Base-by-base conservation (phyloP, 2,797 vertebrate species). In the Pteropus rufus region DNA sequence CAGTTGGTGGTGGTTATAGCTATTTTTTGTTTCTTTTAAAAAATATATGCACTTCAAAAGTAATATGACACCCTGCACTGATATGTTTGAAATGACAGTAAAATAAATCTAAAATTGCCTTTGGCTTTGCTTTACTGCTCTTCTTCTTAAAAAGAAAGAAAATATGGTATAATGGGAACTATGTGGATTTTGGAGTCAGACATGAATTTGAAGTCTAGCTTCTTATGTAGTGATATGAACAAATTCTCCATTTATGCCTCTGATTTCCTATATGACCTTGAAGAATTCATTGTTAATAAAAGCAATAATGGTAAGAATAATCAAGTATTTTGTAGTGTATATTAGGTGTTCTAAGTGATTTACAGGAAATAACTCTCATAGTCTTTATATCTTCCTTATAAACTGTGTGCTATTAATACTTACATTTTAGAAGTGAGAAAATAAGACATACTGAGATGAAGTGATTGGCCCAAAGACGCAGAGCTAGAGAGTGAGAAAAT, bases 31-130 rank as follows among this genome's bases (percentile, higher is more conserved):
- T 87, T 91, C 82, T 77, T 97, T 96, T 96, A 9, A 60, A 89
- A 95, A 79, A 79, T 29, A 93, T 91, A 85, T 95, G 75, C n/a
- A 91, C 96, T 91, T 95, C 89, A 95, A 93, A 97, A 95, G 56
- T 65, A 79, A 80, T 91, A 89, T 36, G 88, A 79, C 36, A 95
- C 21, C 52, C 52, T 65, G 36, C 29, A 80, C 70, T 94, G 92
- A 95, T 92, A 58, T 91, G 73, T 83, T 97, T 86, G 77, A 95
- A 95, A 96, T 76, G 73, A 75, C 62, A 96, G 64, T 91, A 76
- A 94, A 97, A 87, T 94, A 89, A 93, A 91, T 91, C 73, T 93
- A 92, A 94, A 87, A 88, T 73, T 96, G 84, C 90, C 92, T 92
- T 97, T 97, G 93, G 82, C 91, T 95, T 95, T 83, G 14, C 77